Base-by-base conservation (phyloP, 2,888 invertebrate genomes). In the Diarsia mendica region DNA sequence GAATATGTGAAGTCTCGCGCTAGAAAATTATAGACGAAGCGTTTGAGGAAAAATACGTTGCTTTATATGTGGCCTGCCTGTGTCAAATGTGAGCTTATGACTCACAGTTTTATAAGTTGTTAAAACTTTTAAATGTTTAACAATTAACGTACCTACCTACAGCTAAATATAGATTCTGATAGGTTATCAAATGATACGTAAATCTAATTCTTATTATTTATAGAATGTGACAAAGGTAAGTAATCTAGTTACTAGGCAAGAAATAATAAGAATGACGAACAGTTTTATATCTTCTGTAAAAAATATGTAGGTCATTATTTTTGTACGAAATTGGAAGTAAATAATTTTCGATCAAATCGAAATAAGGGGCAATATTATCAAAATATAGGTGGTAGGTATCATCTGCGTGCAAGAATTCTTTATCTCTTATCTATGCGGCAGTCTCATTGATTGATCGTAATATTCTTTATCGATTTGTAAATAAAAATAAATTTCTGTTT, bases 1-100 rank as follows among this genome's bases (percentile, higher is more conserved):
- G 90, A 82, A 85, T 92, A 92, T 90, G 92, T 92, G 91, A 91
- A 94, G 93, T 93, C 93, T 91, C 90, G 91, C 91, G 91, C 93
- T 94, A 92, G 93, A 94, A 94, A 94, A 93, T 93, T 93, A 92
- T 93, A 93, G 91, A 89, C 89, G 83, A 87, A 86, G 85, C 89
- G 89, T 81, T 92, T 89, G 90, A 92, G 93, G 92, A 93, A 93
- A 93, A 92, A 91, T 89, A 88, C 81, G 73, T 75, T 82, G 84
- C 77, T 85, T 76, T 86, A 70, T 72, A 75, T 81, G 65, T 71
- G 23, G 73, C 63, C 20, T 65, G 64, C 70, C 23, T 71, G 67
- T 55, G 67, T 28, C 28, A 28, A 2, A 28, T 28, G 28, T 28
- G 28, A 28, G 2, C 28, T 28, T 28, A 28, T 28, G 61, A 86